Evolutionary conservation across 2,888 invertebrate species (phyloP), one percentile per base, ranked within the genome.

Genomic region (Gordius sp.): DNA sequence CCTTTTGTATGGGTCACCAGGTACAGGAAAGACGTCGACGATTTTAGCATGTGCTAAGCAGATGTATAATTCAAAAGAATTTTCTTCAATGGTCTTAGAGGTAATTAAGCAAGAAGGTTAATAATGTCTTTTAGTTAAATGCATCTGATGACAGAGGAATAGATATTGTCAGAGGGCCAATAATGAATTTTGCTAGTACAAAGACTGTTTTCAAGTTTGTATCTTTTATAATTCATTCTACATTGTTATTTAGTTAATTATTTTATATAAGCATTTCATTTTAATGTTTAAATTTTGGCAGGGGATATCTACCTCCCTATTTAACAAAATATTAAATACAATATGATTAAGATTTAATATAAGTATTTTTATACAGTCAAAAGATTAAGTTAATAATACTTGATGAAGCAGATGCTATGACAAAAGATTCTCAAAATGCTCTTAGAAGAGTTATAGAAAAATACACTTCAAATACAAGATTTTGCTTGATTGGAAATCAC

Each of bases 371-470:
- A 18, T 47, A n/a, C 4, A 47, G 47, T 20, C 13, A 47, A 47
- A 47, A 54, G 0, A 87, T 84, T 62, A 97, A 97, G 68, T 71
- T 97, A 41, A 83, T 97, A 41, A 89, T 97, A 62, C 73, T 97
- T 24, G 93, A 97, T 75, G 93, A 97, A 74, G 93, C 93, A 0
- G 93, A 97, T 75, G 87, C 91, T 0, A 97, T 97, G 93, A 99
- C 93, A 0, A 82, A 82, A 69, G 97, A 99, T 76, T 97, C 97
- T 1, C 97, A 99, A 68, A 99, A 93, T 75, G 93, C 97, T 27
- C 74, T 91, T 1, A 75, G 89, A 63, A 77, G 87, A 75, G 84
- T 97, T 64, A 91, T 97, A 66, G 97, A 99, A 70, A 97, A 97
- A 69, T 99, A 86, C 68, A 93, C 97, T 13, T 89, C 91, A 62